These are phyloP conservation scores for Caenorhabditis doughertyi DNA, from an alignment of 2,888 invertebrate species.

Conservation along the genomic window DNA sequence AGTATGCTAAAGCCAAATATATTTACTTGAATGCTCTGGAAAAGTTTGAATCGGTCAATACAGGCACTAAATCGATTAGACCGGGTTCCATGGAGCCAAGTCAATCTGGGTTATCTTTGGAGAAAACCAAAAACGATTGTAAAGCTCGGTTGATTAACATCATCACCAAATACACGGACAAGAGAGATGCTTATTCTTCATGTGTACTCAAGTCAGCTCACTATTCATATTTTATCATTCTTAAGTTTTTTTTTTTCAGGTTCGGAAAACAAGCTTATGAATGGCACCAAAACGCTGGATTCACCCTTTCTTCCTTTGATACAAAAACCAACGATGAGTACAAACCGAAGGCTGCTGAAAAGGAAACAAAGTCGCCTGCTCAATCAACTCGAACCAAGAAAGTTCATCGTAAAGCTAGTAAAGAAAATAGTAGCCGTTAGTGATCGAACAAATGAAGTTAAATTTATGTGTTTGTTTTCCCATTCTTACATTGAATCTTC, in stretches of 20 bases:
- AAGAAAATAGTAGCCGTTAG: conserved; percentile 12
- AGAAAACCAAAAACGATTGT: conserved; percentile 14
- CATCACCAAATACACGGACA: not conserved
- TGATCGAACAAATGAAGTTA: no score
- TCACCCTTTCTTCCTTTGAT: not conserved
- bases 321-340: not conserved
- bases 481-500: no score
- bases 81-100: conserved; percentile 9
- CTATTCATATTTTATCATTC: not conserved
- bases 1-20: conserved; percentile 18
- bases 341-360: not conserved
- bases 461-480: no score
- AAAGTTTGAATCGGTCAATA: conserved; percentile 3
- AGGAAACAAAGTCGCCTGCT: not conserved
- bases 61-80: not conserved
- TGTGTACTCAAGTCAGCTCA: conserved; percentile 14
- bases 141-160: conserved; percentile 16
- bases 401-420: conserved; percentile 8
- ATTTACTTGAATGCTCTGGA: conserved; percentile 14
- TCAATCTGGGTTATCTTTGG: not conserved
- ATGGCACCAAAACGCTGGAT: conserved; percentile 4
- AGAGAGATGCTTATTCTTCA: not conserved
- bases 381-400: conserved; percentile 10
- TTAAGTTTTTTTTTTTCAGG: not conserved
- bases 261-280: conserved; percentile 28